Conservation (phyloP, 2,797 vertebrate species). For the Pangasius sanitwongsei region DNA sequence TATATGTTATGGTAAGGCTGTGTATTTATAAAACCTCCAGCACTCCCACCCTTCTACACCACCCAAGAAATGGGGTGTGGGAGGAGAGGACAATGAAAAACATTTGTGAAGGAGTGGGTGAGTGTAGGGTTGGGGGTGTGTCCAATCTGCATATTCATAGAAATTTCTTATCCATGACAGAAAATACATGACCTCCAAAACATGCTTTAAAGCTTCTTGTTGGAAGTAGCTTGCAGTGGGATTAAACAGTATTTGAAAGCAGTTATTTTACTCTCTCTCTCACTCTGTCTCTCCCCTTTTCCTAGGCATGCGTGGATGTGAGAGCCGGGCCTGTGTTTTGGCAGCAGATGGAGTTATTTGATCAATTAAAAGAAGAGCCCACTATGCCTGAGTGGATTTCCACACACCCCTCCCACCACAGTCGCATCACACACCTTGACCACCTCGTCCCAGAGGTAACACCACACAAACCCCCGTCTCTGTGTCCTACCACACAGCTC, state of each 20-base stretch:
- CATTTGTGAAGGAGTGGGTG: not conserved
- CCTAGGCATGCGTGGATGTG: slow-evolving; percentile 91
- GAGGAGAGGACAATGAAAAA: not conserved
- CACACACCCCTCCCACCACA: slow-evolving; percentile 92
- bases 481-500: not conserved
- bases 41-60: not conserved
- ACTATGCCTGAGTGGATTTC: slow-evolving; percentile 89
- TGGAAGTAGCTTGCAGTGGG: not conserved
- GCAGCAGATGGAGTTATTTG: slow-evolving; percentile 87
- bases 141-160: slow-evolving; percentile 1
- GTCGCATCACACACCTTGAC: slow-evolving; percentile 82
- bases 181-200: not conserved
- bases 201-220: not conserved
- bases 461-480: not conserved
- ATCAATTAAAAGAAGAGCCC: slow-evolving; percentile 73
- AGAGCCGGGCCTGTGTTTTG: slow-evolving; percentile 91
- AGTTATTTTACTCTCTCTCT: slow-evolving; percentile 2
- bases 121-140: not conserved
- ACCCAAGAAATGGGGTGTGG: not conserved
- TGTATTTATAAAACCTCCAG: not conserved
- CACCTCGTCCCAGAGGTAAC: slow-evolving; percentile 87
- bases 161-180: not conserved
- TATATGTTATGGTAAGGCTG: not conserved
- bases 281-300: not conserved
- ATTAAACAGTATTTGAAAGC: slow-evolving; percentile 2